Evolutionary conservation across 1,140 invertebrate genomes (phyloP).

Genomic region (Drosophila varians): DNA sequence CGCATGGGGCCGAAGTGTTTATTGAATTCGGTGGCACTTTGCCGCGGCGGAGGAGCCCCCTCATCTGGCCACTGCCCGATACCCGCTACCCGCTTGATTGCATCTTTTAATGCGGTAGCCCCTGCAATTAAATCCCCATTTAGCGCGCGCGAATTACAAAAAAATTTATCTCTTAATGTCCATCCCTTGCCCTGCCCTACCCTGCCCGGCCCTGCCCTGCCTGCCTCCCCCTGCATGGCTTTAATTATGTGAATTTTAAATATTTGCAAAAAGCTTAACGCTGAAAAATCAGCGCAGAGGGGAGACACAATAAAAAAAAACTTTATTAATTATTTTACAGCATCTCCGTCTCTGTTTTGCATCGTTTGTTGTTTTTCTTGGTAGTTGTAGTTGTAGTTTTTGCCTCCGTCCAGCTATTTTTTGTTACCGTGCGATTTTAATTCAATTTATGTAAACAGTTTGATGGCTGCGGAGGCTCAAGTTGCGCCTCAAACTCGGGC

Average conservation of each 20-base stretch:
- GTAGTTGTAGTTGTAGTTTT: slow-evolving; percentile 15
- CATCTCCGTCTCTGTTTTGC: slow-evolving; percentile 63
- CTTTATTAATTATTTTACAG: slow-evolving; percentile 81
- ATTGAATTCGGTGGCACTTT: slow-evolving; percentile 81
- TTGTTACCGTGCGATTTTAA: slow-evolving; percentile 61
- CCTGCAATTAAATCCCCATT: slow-evolving; percentile 83
- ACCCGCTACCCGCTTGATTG: slow-evolving; percentile 68
- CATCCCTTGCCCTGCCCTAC: not conserved
- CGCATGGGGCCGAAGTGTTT: slow-evolving; percentile 69
- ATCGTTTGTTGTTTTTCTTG: slow-evolving; percentile 27
- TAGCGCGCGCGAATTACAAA: slow-evolving; percentile 60
- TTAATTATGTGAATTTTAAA: slow-evolving; percentile 83
- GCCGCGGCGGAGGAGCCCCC: slow-evolving; percentile 2
- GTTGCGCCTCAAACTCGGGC: slow-evolving; percentile 20
- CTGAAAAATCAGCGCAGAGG: slow-evolving; percentile 67
- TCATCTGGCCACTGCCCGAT: not conserved
- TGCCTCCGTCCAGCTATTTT: slow-evolving; percentile 17
- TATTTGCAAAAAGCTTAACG: slow-evolving; percentile 79
- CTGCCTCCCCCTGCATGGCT: slow-evolving; percentile 31
- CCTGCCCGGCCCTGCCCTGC: too few relatives aligned
- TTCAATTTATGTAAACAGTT: slow-evolving; percentile 82
- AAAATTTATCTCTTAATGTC: slow-evolving; percentile 72
- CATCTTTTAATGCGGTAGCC: slow-evolving; percentile 66
- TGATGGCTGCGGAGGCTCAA: slow-evolving; percentile 53
- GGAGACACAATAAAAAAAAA: slow-evolving; percentile 43